A percentile compares a stretch with the other conserved stretches of the same genome.
These are phyloP conservation scores for Ptychobarbus kaznakovi DNA, from an alignment of 2,797 vertebrate genomes.

Conservation along the genomic window DNA sequence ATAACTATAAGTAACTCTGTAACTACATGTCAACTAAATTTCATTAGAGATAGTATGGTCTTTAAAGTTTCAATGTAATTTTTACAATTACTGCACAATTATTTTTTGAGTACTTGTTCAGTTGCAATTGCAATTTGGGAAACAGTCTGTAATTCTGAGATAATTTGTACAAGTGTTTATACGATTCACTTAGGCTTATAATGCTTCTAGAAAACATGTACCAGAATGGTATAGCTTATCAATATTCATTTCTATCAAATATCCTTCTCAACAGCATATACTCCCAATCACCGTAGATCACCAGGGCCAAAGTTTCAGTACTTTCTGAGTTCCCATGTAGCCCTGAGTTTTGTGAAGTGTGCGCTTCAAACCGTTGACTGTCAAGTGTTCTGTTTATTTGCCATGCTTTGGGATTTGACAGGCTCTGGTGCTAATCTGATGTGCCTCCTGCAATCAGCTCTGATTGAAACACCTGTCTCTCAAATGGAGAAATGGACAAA, in stretches of 20 bases:
- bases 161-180: no score
- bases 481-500: slow-evolving; percentile 63
- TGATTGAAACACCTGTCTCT: slow-evolving; percentile 68
- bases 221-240: neutral
- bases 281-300: neutral
- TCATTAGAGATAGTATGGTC: no score
- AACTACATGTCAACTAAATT: no score
- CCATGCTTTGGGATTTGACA: slow-evolving; percentile 36
- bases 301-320: neutral
- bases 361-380: slow-evolving; percentile 7
- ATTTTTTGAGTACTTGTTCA: neutral
- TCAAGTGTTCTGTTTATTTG: slow-evolving; percentile 51
- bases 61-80: neutral
- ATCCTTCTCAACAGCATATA: neutral
- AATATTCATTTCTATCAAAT: neutral
- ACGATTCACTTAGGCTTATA: neutral
- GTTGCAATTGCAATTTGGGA: neutral
- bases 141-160: neutral
- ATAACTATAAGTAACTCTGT: no score
- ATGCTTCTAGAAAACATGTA: neutral
- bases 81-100: neutral
- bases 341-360: slow-evolving; percentile 20
- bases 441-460: slow-evolving; percentile 65
- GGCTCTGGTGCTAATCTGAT: slow-evolving; percentile 31
- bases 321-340: slow-evolving; percentile 8